These are phyloP conservation scores for Drosophila koepferae DNA, from an alignment of 2,888 invertebrate genomes.

Conservation along the genomic window DNA sequence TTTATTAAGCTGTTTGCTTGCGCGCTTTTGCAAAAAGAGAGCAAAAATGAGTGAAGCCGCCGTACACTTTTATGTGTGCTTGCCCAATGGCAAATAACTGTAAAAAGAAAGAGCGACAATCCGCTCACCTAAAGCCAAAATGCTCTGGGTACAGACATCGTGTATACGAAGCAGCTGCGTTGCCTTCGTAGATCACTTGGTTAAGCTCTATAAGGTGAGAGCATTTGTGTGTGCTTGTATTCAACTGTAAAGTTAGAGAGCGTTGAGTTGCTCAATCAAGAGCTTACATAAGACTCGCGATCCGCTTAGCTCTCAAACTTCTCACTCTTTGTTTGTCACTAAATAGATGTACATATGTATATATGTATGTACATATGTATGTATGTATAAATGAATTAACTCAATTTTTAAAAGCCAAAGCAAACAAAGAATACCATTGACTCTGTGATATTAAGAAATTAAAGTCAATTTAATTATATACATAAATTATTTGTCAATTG, in stretches of 20 bases:
- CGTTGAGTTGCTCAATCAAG: no score
- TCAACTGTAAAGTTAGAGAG: no score
- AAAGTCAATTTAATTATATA: not conserved
- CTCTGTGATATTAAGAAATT: not conserved
- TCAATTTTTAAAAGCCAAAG: not conserved
- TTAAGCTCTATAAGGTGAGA: no score
- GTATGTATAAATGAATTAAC: no score
- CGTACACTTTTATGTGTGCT: not conserved
- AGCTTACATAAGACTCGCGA: no score
- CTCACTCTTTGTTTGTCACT: not conserved
- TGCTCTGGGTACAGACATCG: no score
- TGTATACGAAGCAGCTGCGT: not conserved
- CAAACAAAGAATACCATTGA: not conserved
- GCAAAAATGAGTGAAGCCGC: no score
- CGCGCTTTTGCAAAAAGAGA: not conserved
- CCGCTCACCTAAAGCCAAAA: not conserved
- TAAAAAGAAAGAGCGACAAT: not conserved
- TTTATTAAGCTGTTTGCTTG: not conserved
- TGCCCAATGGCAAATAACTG: not conserved
- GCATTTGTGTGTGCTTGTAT: no score
- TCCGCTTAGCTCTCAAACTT: not conserved
- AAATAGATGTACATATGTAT: no score
- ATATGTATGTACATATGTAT: no score
- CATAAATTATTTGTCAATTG: not conserved
- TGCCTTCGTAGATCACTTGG: not conserved